A percentile compares a stretch with the other conserved stretches of the same genome.
Evolutionary conservation across 2,888 invertebrate genomes (phyloP).

Genomic region (Dryomyza anilis): DNA sequence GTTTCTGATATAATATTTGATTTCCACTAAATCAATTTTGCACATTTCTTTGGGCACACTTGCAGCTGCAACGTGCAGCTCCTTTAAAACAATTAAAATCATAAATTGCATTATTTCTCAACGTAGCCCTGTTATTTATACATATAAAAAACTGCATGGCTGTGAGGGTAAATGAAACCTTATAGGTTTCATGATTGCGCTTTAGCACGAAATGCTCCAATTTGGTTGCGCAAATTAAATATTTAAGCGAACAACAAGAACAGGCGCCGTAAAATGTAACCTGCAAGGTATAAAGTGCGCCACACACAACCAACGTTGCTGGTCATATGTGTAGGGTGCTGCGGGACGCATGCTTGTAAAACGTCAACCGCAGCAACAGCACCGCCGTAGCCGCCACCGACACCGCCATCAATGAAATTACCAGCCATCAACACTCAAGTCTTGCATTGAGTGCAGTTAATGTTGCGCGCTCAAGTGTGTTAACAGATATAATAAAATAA

Average conservation of each 20-base stretch:
- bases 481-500: background rate
- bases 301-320: background rate
- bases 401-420: constrained; percentile 18
- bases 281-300: background rate
- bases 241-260: constrained; percentile 13
- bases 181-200: constrained; percentile 15
- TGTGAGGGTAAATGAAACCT: background rate
- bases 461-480: background rate
- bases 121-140: background rate
- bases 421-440: constrained; percentile 14
- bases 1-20: no score
- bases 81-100: constrained; percentile 18
- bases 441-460: background rate
- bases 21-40: no score
- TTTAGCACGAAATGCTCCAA: constrained; percentile 21
- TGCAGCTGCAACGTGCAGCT: background rate
- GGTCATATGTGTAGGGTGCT: background rate
- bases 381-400: constrained; percentile 1
- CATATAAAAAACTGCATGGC: background rate
- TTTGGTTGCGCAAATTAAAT: constrained; percentile 19
- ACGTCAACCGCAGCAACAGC: constrained; percentile 8
- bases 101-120: constrained; percentile 4
- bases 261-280: no score
- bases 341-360: no score
- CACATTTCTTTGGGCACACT: background rate